A percentile compares a stretch with the other conserved stretches of the same genome.
These are phyloP conservation scores for Aphelenchoides fujianensis DNA, from an alignment of 1,140 invertebrate genomes.

Conservation along the genomic window DNA sequence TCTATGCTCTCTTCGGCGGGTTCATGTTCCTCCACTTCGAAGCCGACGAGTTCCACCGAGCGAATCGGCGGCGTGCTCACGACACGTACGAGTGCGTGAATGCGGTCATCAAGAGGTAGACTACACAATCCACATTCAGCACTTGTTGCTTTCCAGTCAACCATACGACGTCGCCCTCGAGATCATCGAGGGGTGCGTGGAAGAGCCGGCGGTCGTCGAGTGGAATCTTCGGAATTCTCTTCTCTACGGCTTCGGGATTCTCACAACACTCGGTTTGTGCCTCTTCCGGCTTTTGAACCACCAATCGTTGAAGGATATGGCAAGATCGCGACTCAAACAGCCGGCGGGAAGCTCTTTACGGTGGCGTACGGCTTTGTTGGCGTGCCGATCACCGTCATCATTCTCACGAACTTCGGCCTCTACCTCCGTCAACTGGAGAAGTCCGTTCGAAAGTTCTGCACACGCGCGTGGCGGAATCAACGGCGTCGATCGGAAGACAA, in stretches of 20 bases:
- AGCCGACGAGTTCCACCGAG: slow-evolving; percentile 1
- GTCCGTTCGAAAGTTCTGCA: background rate
- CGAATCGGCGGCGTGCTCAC: background rate
- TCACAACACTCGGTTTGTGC: slow-evolving; percentile 16
- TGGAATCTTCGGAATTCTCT: slow-evolving; percentile 4
- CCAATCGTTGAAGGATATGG: slow-evolving; percentile 43
- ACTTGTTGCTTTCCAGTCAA: background rate
- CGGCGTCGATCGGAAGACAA: slow-evolving; percentile 4
- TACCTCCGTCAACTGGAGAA: slow-evolving; percentile 38
- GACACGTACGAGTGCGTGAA: slow-evolving; percentile 9
- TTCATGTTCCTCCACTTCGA: slow-evolving; percentile 16
- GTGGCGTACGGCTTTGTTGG: slow-evolving; percentile 42
- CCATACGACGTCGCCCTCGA: background rate
- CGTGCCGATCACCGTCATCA: slow-evolving; percentile 45
- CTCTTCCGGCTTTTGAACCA: background rate
- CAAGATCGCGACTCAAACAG: slow-evolving; percentile 44
- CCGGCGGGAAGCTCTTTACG: slow-evolving; percentile 38
- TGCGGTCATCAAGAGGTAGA: background rate
- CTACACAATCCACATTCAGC: background rate
- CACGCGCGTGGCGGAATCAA: slow-evolving; percentile 15
- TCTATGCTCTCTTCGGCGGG: background rate
- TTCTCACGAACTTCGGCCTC: slow-evolving; percentile 43
- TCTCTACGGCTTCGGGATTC: slow-evolving; percentile 13
- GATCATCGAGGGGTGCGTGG: background rate
- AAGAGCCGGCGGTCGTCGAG: background rate